Base-by-base conservation (phyloP, 2,797 vertebrate species). In the Vultur gryphus region DNA sequence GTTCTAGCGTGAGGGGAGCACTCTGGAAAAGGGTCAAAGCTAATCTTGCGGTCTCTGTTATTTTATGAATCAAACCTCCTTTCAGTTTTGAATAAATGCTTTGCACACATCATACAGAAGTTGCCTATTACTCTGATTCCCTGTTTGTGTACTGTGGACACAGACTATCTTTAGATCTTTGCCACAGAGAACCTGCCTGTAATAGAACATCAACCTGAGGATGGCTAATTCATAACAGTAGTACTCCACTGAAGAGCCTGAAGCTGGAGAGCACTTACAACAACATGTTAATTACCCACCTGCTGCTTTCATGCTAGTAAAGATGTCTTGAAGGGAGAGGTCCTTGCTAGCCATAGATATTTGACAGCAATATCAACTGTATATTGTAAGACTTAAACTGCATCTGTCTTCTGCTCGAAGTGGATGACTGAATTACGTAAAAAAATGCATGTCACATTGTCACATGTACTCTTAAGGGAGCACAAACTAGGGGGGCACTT, bases 401-500 rank as follows among this genome's bases (percentile, higher is more conserved):
- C 24, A 75, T 7, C 6, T 55, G 16, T 41, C 28, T 65, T 78
- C 43, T 52, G 6, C 49, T 86, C 3, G 0, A 46, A 51, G 11
- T 26, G 12, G 35, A 33, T 39, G 23, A 44, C 5, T 14, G 31
- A 75, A 72, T 87, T 87, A 19, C 17, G 6, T 31, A 43, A 43
- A 59, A 21, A 82, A 73, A 54, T 29, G 7, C 3, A 31, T 6
- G 44, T 92, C 25, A 16, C 20, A 12, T 1, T 43, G n/a, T 26
- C 31, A 23, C 4, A 13, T 15, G 13, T 16, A 23, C 2, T 39
- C 17, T 33, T 44, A 44, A 57, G 4, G 67, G 8, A 44, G 2
- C 18, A 44, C 11, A 15, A 43, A 33, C 7, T 4, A 37, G 4
- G 3, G 1, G 13, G 11, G 0, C 7, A 28, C 2, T 44, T 70